Conservation (phyloP, 1,140 invertebrate genomes). For the Aradophagus sp. region DNA sequence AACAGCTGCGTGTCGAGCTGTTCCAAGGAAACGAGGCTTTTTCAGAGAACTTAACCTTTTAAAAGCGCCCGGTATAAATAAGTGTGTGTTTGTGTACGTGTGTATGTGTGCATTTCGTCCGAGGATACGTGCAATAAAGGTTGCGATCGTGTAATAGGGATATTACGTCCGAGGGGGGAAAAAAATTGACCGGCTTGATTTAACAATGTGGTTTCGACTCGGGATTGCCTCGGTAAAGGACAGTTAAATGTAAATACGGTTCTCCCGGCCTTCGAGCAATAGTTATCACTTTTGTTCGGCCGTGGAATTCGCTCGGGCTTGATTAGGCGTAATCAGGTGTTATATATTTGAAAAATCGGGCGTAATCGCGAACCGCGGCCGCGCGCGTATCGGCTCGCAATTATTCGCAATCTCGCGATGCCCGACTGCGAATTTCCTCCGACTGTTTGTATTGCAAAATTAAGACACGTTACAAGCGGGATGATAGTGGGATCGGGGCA, state of each 20-base stretch:
- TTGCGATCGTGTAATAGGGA: conserved; percentile 31
- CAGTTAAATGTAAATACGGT: conserved; percentile 18
- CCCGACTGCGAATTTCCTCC: no score
- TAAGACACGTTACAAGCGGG: no score
- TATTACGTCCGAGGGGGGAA: conserved; percentile 12
- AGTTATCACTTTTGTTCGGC: conserved; percentile 18
- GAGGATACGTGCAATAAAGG: conserved; percentile 29
- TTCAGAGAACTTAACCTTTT: conserved; percentile 42
- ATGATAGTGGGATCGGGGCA: no score
- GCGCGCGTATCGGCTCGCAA: no score
- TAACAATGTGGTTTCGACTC: conserved; percentile 11
- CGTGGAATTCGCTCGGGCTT: background rate
- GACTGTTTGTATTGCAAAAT: no score
- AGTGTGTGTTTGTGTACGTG: no score
- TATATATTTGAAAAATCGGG: no score
- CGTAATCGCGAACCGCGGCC: no score
- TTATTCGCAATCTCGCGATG: no score
- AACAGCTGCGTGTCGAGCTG: conserved; percentile 14
- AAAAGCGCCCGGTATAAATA: conserved; percentile 6
- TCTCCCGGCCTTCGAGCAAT: conserved; percentile 2
- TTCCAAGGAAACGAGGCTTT: conserved; percentile 18
- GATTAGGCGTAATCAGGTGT: conserved; percentile 13
- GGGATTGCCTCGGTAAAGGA: conserved; percentile 12
- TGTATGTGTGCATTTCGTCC: conserved; percentile 6
- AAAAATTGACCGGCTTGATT: conserved; percentile 22